Evolutionary conservation across 2,113 vertebrate species (phyloP), one percentile per base, ranked within the genome.

Genomic region (Manacus vitellinus): DNA sequence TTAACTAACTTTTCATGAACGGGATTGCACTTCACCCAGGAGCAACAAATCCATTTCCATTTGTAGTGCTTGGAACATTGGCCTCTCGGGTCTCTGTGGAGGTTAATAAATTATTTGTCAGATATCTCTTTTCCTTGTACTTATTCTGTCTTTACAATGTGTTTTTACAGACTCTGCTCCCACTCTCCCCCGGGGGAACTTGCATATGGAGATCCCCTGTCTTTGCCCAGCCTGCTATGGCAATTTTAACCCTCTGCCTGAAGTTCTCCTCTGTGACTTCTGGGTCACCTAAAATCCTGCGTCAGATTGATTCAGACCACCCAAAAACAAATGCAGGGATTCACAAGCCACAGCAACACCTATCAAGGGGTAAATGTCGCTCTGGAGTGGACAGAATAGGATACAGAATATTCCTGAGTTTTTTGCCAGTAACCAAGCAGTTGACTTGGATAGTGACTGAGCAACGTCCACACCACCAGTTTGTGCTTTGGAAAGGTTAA

Each of bases 41-140:
- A 31, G 51, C 33, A 46, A 23, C 59, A 87, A 47, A 68, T 23
- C 31, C 58, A 74, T 71, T 63, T 44, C 25, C 46, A 7, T 30
- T 37, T 2, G 2, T 41, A 21, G 28, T 5, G 28, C 49, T 87
- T 8, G 2, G 63, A 81, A 44, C 16, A 30, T 31, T 90, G 68
- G 18, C 47, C 63, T 61, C 79, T 43, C 51, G 37, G 30, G 49
- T 68, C 17, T 62, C 58, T 51, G 21, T 17, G n/a, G 20, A 44
- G 79, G 74, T 46, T 77, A 72, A 94, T 94, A 43, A 91, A 87
- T 95, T 71, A 96, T 94, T 93, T 46, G 66, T 89, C 82, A 94
- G 84, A 21, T 56, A 31, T 33, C 1, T 0, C 13, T 72, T 73
- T 56, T 66, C 58, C 67, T 74, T 79, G 28, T 73, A 96, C 95